Evolutionary conservation across 2,113 vertebrate species (phyloP), one percentile per base, ranked within the genome.

Genomic region (Brachirus orientalis): DNA sequence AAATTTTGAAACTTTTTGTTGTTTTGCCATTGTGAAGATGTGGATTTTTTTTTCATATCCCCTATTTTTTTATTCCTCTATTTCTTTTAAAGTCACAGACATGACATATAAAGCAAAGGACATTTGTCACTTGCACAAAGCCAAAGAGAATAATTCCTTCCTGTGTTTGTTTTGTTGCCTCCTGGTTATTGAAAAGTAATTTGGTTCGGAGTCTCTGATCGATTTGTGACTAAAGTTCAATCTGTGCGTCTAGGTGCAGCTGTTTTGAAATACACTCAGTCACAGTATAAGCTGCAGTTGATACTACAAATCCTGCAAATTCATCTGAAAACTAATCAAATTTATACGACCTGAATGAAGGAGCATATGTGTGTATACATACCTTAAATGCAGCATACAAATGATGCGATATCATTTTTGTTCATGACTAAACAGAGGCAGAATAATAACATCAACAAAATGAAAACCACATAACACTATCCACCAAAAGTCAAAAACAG

Each of bases 181-280:
- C n/a, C 69, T 48, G 56, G 63, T 79, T 79, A 77, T 75, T 75
- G 72, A 63, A 72, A 75, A 75, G 56, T 72, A 63, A 83, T 79
- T 79, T 77, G 45, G 78, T 65, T 64, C 63, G 43, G 19, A 63
- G 60, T 11, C 50, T 54, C 72, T 64, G 74, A 82, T 80, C 16
- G 48, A 84, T 82, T 43, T 17, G 48, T 3, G 28, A 38, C 64
- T 0, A 3, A 56, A 43, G 40, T 43, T 14, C 56, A 47, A 56
- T 56, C 57, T 7, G 9, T 18, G 37, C 17, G n/a, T 45, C 61
- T 11, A 0, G 19, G 11, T 51, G 16, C 48, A 41, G 14, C 51
- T 57, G 54, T 55, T 83, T 36, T 33, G 12, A 69, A 71, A 82
- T 37, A 20, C 58, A 11, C 46, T 44, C 53, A 9, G 51, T 37